phyloP scores from a whole-genome alignment of 2,888 invertebrate genomes.

The Seira sanloemensis region DNA sequence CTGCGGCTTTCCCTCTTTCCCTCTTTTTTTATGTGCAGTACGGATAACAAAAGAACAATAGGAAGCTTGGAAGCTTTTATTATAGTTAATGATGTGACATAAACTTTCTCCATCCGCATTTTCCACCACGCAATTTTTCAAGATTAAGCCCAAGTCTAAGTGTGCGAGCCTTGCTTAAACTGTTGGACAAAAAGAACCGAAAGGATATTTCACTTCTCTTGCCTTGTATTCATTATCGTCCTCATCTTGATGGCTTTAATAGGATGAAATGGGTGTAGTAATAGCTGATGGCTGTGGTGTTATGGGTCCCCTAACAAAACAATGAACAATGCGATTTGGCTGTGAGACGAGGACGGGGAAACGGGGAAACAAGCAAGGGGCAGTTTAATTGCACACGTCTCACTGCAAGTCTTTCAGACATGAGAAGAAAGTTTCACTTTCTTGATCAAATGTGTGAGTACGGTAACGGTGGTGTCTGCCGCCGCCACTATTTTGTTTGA shows the following conservation, averaged over 20 bases:
- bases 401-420: neutral
- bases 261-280: conserved; percentile 57
- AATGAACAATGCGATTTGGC: conserved; percentile 32
- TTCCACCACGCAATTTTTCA: neutral
- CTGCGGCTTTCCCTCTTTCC: too few species aligned
- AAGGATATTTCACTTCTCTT: neutral
- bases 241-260: conserved; percentile 47
- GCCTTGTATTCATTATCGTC: conserved; percentile 16
- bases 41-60: too few species aligned
- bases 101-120: neutral
- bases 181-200: neutral
- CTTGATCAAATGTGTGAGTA: too few species aligned
- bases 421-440: conserved; percentile 11
- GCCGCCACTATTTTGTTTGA: too few species aligned
- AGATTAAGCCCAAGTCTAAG: conserved; percentile 4
- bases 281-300: conserved; percentile 4
- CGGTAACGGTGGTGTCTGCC: too few species aligned
- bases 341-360: conserved; percentile 34
- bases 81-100: neutral
- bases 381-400: conserved; percentile 54
- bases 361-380: conserved; percentile 40
- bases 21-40: too few species aligned
- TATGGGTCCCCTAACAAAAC: conserved; percentile 19
- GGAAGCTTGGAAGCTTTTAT: too few species aligned
- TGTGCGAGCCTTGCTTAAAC: neutral